Evolutionary conservation across 2,888 invertebrate genomes (phyloP), one percentile per base, ranked within the genome.

Genomic region (Caenorhabditis sp.): DNA sequence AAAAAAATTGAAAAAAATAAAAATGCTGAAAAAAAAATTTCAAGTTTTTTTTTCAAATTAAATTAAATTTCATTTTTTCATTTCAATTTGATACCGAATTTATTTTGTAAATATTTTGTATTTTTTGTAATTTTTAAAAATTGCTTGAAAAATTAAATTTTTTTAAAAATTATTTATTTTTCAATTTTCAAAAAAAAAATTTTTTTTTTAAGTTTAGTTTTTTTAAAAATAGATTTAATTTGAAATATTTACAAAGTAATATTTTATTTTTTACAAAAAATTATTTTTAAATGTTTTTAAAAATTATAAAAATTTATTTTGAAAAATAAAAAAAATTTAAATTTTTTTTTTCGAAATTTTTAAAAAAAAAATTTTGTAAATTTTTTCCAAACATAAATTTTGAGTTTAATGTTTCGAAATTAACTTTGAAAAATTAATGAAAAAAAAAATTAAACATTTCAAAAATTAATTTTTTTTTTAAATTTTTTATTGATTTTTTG

Each of bases 161-260:
- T 32, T 4, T 32, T 32, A 32, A 32, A 32, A 32, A 32, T 32
- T 26, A 15, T 55, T 55, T 9, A 9, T 26, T 55, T 55, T 3
- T 9, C 64, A 47, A 47, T 28, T 28, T 32, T 32, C 32, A 32
- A 32, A 32, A 32, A 32, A 32, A 32, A 47, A 47, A n/a, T 13
- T 8, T 47, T 47, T 47, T 47, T 47, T 47, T 9, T 13, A n/a
- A 47, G 3, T n/a, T 47, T 47, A 4, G 4, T 8, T 8, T 8
- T 47, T 47, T 47, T 47, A n/a, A n/a, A n/a, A 18, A 47, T n/a
- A 47, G 15, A 47, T 47, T 47, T 47, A 4, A 47, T n/a, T n/a
- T n/a, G 18, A 47, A 47, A 47, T 8, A n/a, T 8, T 47, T 47
- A 47, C 44, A 47, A 47, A 47, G 15, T 9, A 47, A 47, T 47